Percentiles rank a stretch among this genome's conserved stretches.
phyloP scores from a whole-genome alignment of 2,797 vertebrate species.

The Falco concolor region DNA sequence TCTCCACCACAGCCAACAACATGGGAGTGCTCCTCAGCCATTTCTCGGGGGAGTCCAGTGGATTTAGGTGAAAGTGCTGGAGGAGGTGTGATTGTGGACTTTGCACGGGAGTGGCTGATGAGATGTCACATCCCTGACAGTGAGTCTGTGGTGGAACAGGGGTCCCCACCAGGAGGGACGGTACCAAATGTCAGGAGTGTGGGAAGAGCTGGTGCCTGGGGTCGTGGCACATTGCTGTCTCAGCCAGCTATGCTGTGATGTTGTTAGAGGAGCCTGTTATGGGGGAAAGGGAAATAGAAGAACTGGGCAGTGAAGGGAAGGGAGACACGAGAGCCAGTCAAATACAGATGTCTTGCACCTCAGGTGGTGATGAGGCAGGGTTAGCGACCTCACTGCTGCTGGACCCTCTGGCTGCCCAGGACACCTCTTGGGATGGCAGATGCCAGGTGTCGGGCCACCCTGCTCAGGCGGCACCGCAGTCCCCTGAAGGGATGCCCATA shows the following conservation, averaged over 20 bases:
- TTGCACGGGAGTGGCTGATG: background rate
- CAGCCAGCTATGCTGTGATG: rapidly evolving
- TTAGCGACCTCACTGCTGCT: rapidly evolving
- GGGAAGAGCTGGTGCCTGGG: background rate
- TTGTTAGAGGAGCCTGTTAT: background rate
- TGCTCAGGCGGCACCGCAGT: background rate
- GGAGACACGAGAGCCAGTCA: background rate
- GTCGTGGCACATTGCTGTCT: background rate
- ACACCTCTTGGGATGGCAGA: background rate
- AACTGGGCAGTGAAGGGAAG: background rate
- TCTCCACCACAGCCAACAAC: background rate
- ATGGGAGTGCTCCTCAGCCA: background rate
- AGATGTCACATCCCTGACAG: background rate
- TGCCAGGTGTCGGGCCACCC: background rate
- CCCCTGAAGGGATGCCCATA: background rate
- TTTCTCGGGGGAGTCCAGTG: background rate
- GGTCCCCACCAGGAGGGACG: background rate
- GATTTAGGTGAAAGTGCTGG: background rate
- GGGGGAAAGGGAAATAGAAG: background rate
- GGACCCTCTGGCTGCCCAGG: background rate
- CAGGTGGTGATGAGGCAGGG: background rate
- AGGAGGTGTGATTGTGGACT: background rate
- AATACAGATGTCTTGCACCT: background rate
- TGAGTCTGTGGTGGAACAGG: background rate
- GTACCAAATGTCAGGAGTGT: background rate